phyloP scores from a whole-genome alignment of 2,888 invertebrate genomes.

The Octonoba sinensis region DNA sequence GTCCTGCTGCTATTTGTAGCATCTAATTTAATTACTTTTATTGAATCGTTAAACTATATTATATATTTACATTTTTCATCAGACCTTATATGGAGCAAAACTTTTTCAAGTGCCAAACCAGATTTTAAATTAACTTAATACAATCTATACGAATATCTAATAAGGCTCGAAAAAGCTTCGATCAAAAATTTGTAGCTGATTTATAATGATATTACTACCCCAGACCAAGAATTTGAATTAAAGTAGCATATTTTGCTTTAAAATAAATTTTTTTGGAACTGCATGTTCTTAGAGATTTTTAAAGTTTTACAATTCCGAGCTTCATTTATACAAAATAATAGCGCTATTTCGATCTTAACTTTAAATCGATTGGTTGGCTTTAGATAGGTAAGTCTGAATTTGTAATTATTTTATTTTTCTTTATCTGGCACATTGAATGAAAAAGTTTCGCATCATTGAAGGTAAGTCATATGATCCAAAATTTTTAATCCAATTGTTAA shows the following conservation, averaged over 20 bases:
- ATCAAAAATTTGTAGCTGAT: too few species aligned
- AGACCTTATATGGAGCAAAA: conserved; percentile 30
- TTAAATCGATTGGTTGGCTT: background rate
- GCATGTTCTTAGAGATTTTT: background rate
- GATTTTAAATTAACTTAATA: background rate
- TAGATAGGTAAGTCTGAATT: conserved; percentile 36
- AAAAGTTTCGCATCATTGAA: conserved; percentile 42
- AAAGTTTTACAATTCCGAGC: background rate
- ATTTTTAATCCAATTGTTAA: too few species aligned
- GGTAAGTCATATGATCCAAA: conserved; percentile 19
- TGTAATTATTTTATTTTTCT: conserved; percentile 21
- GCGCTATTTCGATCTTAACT: background rate
- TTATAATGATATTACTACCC: too few species aligned
- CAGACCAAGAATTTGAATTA: too few species aligned
- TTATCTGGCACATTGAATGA: conserved; percentile 38
- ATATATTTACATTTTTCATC: background rate
- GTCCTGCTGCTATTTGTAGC: too few species aligned
- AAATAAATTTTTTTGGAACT: too few species aligned
- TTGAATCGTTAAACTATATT: conserved; percentile 13
- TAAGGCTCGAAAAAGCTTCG: too few species aligned
- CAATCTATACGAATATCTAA: too few species aligned
- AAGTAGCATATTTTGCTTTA: too few species aligned
- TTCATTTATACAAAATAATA: background rate
- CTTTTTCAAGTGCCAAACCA: conserved; percentile 37
- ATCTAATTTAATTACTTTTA: background rate